These are phyloP conservation scores for Galeopsomyia nigrocyanea DNA, from an alignment of 2,888 invertebrate species.

Conservation along the genomic window DNA sequence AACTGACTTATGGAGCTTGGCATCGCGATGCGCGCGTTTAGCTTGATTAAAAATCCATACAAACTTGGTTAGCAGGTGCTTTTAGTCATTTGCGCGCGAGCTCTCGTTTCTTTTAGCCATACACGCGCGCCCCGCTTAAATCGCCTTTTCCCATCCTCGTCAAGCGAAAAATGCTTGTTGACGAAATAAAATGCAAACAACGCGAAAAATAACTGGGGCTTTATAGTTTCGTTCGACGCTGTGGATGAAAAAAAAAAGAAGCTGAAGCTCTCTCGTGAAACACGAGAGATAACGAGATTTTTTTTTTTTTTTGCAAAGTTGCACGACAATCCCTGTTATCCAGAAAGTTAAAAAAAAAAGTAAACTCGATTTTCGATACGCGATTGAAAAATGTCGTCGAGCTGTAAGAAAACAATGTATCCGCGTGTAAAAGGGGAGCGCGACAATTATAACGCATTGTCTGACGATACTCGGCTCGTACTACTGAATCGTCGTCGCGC, in stretches of 20 bases:
- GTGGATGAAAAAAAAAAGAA: too few relatives aligned
- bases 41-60: conserved; percentile 44
- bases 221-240: neutral
- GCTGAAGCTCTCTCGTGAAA: too few relatives aligned
- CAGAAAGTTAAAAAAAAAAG: too few relatives aligned
- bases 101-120: conserved; percentile 8
- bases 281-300: too few relatives aligned
- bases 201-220: neutral
- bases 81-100: conserved; percentile 18
- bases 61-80: conserved; percentile 16
- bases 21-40: conserved; percentile 13
- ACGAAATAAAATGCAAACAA: neutral
- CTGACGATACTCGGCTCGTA: neutral
- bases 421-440: too few relatives aligned
- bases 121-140: neutral
- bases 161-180: too few relatives aligned
- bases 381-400: too few relatives aligned
- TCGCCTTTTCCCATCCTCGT: neutral
- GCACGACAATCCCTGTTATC: too few relatives aligned
- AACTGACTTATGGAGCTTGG: conserved; percentile 26
- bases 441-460: conserved; percentile 28
- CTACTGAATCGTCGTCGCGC: neutral
- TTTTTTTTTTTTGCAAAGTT: too few relatives aligned
- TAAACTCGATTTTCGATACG: too few relatives aligned
- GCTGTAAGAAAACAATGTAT: too few relatives aligned